Conservation (phyloP, 2,888 invertebrate species). For the Dascillus cervinus region DNA sequence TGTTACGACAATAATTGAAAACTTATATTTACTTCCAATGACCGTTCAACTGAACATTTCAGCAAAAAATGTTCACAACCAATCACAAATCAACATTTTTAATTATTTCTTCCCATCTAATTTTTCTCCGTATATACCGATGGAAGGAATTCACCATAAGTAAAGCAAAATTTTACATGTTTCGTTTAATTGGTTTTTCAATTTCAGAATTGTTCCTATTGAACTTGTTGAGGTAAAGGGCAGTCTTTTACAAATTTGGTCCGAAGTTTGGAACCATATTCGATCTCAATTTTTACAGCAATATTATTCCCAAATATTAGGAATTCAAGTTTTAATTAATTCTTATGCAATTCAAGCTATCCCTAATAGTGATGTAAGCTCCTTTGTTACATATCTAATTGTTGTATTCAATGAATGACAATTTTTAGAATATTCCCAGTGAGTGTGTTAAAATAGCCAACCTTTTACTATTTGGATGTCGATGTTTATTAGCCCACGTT, state of each 20-base stretch:
- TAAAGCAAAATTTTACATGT: conserved; percentile 17
- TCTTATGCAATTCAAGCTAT: conserved; percentile 51
- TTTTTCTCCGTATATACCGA: conserved; percentile 40
- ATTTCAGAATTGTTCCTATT: conserved; percentile 18
- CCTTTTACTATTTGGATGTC: conserved; percentile 26
- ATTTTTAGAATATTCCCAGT: conserved; percentile 15
- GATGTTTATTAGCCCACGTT: conserved; percentile 44
- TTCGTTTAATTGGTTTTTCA: too few relatives aligned
- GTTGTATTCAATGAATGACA: too few relatives aligned
- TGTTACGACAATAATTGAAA: conserved; percentile 24
- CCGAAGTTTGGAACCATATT: conserved; percentile 56
- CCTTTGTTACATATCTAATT: too few relatives aligned
- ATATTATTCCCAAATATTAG: conserved; percentile 70
- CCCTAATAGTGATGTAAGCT: conserved; percentile 31
- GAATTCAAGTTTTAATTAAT: conserved; percentile 72
- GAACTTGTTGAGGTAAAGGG: conserved; percentile 17
- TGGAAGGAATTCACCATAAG: conserved; percentile 39
- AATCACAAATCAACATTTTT: conserved; percentile 26
- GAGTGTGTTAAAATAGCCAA: conserved; percentile 19
- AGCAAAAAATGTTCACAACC: conserved; percentile 29
- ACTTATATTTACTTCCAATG: conserved; percentile 29
- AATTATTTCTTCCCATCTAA: conserved; percentile 37
- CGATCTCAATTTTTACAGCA: conserved; percentile 68
- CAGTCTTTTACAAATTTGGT: conserved; percentile 6
- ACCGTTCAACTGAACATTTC: conserved; percentile 34